Base-by-base conservation (phyloP, 1,140 invertebrate genomes). In the Hylaeus anthracinus region DNA sequence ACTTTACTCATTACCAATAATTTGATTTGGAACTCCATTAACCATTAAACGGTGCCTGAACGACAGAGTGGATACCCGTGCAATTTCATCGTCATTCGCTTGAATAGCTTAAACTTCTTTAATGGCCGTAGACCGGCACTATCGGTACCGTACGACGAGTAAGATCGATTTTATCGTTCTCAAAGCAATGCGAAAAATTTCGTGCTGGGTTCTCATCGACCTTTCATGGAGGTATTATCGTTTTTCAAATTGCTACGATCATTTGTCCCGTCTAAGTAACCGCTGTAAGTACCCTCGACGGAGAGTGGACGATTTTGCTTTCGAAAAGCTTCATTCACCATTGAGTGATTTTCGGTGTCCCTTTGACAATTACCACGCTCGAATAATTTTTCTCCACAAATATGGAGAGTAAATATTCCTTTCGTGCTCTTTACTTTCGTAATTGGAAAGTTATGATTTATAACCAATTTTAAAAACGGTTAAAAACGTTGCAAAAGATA, bases 11-110 rank as follows among this genome's bases (percentile, higher is more conserved):
- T 92, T 92, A 92, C 85, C 88, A 88, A 89, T 90, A 92, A 92
- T 91, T 92, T 90, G 89, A 92, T 92, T 92, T 90, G 88, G 88
- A 91, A 91, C 90, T 91, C 89, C 89, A 92, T 92, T 91, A 92
- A 91, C 90, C 87, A 90, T 92, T 90, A 91, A 91, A 87, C 83
- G 88, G 81, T 87, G 88, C 89, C 89, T 87, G 85, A 88, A 88
- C 90, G 89, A 89, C 88, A 90, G 88, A 91, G 88, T 88, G 86
- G 88, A 90, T 86, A 87, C 86, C 79, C 88, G 79, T 84, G 83
- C 88, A 86, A 88, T 91, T 90, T 89, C 87, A 88, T 88, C 85
- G 82, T 82, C 86, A 83, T 89, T 89, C 84, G 81, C 83, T 88
- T 79, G 86, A 89, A 89, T 88, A 76, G 87, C 84, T 88, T 81